These are phyloP conservation scores for Pomatostomus ruficeps DNA, from an alignment of 2,113 vertebrate genomes.

Conservation along the genomic window DNA sequence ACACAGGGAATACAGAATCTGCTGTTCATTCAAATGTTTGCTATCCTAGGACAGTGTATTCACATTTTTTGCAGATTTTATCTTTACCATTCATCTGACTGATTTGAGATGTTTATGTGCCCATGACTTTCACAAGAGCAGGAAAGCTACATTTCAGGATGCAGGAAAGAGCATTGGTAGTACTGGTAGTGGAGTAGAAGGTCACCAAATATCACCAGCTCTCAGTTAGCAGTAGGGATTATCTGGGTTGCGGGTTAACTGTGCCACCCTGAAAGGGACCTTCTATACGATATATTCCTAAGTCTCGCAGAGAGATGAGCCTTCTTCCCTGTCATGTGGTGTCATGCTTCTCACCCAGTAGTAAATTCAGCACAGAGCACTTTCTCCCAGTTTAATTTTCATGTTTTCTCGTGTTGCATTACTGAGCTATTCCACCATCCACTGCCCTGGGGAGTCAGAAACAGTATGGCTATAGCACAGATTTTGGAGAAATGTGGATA, in stretches of 20 bases:
- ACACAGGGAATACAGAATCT: background rate
- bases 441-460: background rate
- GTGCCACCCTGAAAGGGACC: background rate
- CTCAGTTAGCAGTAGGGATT: background rate
- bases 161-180: background rate
- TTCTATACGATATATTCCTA: background rate
- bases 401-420: background rate
- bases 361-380: background rate
- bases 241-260: background rate
- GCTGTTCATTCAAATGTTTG: background rate
- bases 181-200: background rate
- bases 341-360: background rate
- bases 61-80: background rate
- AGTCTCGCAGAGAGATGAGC: background rate
- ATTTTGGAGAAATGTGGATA: background rate
- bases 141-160: background rate
- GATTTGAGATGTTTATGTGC: background rate
- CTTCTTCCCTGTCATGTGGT: background rate
- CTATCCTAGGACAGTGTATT: background rate
- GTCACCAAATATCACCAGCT: slow-evolving; percentile 16
- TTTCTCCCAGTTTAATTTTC: background rate
- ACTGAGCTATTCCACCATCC: background rate
- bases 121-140: background rate
- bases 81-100: background rate
- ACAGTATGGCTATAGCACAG: background rate